Base-by-base conservation (phyloP, 2,113 vertebrate genomes). In the Microcebus lehilahytsara region DNA sequence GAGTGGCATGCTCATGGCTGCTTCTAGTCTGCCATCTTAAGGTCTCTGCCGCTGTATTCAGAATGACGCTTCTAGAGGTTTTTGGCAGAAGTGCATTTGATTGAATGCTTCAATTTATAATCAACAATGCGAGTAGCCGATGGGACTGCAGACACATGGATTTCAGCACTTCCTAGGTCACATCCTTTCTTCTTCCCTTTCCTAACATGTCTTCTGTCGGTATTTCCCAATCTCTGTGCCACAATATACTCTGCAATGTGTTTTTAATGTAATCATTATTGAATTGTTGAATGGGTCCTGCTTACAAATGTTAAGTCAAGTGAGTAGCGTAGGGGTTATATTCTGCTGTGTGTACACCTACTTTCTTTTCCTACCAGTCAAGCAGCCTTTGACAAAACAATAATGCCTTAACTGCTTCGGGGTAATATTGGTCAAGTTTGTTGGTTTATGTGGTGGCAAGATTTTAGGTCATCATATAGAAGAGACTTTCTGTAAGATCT, bases 401-500 rank as follows among this genome's bases (percentile, higher is more conserved):
- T 27, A 79, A 46, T 60, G 16, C 20, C 40, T 42, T 71, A n/a
- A 19, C 37, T 67, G 34, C 25, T 78, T 67, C 25, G 67, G 53
- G 23, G 20, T 93, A 8, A 27, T 72, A 83, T 66, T 91, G 74
- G 78, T 93, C 49, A 72, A 72, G 58, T 91, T 81, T 51, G 40
- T 89, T 85, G 66, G 51, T 78, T 75, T 86, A 4, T 34, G 14
- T 64, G 67, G 27, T 91, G 34, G 23, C 66, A 80, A 60, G 62
- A 64, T 77, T 75, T 93, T 74, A 85, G 71, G 34, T 77, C 40
- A 72, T 46, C 34, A 91, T 4, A 2, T 5, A 32, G 16, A 51
- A 83, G 62, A 42, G 62, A 89, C 78, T 96, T 97, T 91, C 42
- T 89, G 10, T 85, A 93, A 72, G 34, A 19, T 71, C 37, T 67